phyloP scores from a whole-genome alignment of 2,797 vertebrate species.

The Micrastur ruficollis region DNA sequence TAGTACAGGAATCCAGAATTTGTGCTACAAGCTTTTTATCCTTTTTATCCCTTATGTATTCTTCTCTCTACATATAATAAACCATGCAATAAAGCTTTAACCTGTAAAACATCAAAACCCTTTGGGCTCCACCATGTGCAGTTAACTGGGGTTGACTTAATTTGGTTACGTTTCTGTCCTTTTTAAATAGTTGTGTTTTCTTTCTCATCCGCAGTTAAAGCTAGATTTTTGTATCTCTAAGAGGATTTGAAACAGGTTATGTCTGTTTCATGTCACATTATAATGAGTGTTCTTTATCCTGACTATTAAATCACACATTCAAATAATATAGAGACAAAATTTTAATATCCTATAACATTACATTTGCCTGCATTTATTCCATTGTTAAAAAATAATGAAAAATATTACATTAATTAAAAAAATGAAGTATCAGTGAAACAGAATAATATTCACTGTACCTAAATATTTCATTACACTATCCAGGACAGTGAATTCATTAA shows the following conservation, averaged over 20 bases:
- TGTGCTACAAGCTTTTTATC: not conserved
- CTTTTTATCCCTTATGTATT: conserved; percentile 1
- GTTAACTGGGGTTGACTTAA: not conserved
- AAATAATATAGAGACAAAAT: not conserved
- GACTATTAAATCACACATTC: not conserved
- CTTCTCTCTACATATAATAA: not conserved
- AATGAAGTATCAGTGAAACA: not conserved
- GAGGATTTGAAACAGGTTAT: not conserved
- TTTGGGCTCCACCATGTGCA: not conserved
- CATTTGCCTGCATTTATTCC: not conserved
- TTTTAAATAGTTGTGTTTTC: not conserved
- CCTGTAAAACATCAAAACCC: not conserved
- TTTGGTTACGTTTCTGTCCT: not conserved
- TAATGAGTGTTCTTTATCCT: not conserved
- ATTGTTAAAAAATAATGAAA: not conserved
- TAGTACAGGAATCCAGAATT: not conserved
- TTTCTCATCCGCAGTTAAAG: not conserved
- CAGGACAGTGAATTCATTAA: not conserved
- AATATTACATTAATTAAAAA: not conserved
- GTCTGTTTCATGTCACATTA: not conserved
- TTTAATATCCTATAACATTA: not conserved
- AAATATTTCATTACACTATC: not conserved
- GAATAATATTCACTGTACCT: not conserved
- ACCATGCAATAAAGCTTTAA: not conserved
- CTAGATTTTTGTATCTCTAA: not conserved